phyloP scores from a whole-genome alignment of 2,797 vertebrate species.

The Lithobates sylvaticus region DNA sequence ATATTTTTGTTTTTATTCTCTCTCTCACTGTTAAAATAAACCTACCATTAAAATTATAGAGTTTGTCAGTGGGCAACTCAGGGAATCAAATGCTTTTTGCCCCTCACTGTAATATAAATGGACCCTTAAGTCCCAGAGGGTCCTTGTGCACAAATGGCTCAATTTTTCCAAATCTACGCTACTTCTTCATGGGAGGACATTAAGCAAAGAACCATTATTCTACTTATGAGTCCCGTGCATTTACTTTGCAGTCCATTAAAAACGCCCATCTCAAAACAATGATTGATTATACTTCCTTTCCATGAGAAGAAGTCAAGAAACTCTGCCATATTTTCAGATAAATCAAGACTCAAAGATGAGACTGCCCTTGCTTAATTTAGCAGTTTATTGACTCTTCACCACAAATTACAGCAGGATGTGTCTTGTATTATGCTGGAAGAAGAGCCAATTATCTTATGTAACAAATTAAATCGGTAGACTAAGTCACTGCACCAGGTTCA shows the following conservation, averaged over 20 bases:
- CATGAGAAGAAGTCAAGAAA: constrained; percentile 1
- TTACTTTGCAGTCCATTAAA: not conserved
- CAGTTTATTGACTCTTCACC: constrained; percentile 41
- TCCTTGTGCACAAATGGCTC: not conserved
- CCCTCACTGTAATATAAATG: not conserved
- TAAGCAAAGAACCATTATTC: not conserved
- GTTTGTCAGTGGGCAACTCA: too few species aligned
- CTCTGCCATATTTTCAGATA: not conserved
- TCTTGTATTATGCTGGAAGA: constrained; percentile 36
- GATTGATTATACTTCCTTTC: not conserved
- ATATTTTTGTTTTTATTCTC: too few species aligned
- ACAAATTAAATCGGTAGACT: constrained; percentile 41
- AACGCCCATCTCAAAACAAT: not conserved
- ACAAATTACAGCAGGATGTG: constrained; percentile 41
- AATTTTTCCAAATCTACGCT: not conserved
- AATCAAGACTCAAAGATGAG: constrained; percentile 6
- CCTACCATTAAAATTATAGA: too few species aligned
- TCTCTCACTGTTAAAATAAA: too few species aligned
- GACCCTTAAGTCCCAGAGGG: too few species aligned
- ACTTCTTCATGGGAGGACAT: not conserved
- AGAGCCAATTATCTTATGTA: constrained; percentile 49
- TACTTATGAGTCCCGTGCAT: not conserved
- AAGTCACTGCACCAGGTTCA: constrained; percentile 37
- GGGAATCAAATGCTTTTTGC: too few species aligned
- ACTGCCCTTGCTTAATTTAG: constrained; percentile 34